Evolutionary conservation across 2,113 vertebrate species (phyloP), one percentile per base, ranked within the genome.

Genomic region (Ammodytes marinus): DNA sequence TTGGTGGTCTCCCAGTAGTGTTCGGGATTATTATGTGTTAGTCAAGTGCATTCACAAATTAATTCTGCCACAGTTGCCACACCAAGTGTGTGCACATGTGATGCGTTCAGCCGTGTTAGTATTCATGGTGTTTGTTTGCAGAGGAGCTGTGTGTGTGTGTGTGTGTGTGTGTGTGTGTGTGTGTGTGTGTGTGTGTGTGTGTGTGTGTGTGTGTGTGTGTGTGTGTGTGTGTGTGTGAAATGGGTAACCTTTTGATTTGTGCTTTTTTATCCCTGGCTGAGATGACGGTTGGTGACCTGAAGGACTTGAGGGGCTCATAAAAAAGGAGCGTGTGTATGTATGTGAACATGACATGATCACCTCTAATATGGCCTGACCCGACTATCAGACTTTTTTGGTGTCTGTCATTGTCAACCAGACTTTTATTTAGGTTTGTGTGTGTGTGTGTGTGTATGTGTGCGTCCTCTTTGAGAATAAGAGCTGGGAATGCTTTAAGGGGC

Each of bases 71-170:
- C 88, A 86, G 88, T 92, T 75, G 72, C 90, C 82, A 80, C 59
- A 73, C 82, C 74, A 74, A 88, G 80, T 87, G 82, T 88, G 69
- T 69, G 82, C 52, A 79, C 58, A 60, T 64, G 82, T 59, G 53
- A 46, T 60, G 15, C 35, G 55, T 79, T 27, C 27, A 95, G 91
- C 86, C 69, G 82, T 94, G 88, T 93, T 95, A 94, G 87, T 95
- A 96, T 96, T 96, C 95, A 95, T 95, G 95, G 94, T 96, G 95
- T 96, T 96, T 96, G 95, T 96, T 97, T 96, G 95, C 95, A 91
- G 90, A 93, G 91, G 89, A 90, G 63, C 79, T 78, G 17, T 71
- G 60, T 80, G 75, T 76, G 75, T 70, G 64, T 78, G 19, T 64
- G 27, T 64, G 43, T 54, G 55, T 74, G 37, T 73, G 35, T 67